phyloP scores from a whole-genome alignment of 2,888 invertebrate genomes.

The Dendrolimus houi region DNA sequence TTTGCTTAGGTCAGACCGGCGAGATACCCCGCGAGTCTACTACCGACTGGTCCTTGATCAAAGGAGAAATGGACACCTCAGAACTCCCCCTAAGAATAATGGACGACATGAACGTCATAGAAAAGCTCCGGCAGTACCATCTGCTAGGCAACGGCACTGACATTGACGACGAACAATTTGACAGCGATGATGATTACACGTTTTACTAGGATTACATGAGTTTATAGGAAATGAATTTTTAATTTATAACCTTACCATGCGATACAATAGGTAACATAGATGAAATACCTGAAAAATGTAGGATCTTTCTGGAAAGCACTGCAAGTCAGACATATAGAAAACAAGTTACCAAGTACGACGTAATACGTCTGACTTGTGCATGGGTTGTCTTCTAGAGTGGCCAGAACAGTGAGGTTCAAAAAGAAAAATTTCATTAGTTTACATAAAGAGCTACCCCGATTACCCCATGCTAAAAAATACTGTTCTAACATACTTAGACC shows the following conservation, averaged over 20 bases:
- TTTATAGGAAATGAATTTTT: conserved; percentile 14
- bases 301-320: too few species aligned
- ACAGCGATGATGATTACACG: conserved; percentile 55
- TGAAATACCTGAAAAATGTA: too few species aligned
- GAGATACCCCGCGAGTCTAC: conserved; percentile 45
- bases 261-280: too few species aligned
- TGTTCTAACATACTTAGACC: too few species aligned
- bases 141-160: conserved; percentile 44
- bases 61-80: conserved; percentile 34
- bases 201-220: conserved; percentile 42
- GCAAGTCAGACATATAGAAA: too few species aligned
- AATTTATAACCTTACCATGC: not conserved
- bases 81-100: conserved; percentile 32
- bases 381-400: too few species aligned
- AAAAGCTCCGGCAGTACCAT: conserved; percentile 52
- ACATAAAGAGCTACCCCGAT: too few species aligned
- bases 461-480: too few species aligned
- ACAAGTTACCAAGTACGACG: too few species aligned
- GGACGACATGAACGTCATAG: conserved; percentile 38
- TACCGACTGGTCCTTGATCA: conserved; percentile 45
- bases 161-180: conserved; percentile 35
- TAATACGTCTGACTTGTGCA: too few species aligned
- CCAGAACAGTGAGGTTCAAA: too few species aligned
- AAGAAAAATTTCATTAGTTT: too few species aligned
- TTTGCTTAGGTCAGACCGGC: conserved; percentile 40